Base-by-base conservation (phyloP, 1,140 invertebrate species). In the Zaprionus ghesquierei region DNA sequence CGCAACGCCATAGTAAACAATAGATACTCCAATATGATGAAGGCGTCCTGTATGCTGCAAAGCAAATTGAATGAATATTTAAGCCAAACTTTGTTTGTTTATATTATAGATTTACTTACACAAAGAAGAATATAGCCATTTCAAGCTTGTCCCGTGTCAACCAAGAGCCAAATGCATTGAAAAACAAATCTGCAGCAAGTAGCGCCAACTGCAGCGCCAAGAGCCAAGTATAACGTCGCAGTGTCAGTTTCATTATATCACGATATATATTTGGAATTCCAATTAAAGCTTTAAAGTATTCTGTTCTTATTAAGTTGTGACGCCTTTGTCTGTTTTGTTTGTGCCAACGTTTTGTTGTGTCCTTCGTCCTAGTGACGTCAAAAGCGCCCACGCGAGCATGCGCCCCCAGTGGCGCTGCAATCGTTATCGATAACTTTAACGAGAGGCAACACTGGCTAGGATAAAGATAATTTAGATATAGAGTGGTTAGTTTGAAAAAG, bases 1-100 rank as follows among this genome's bases (percentile, higher is more conserved):
- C 96, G 95, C 62, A 96, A 94, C 56, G 94, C 94, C 62, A 95
- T 93, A 15, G 95, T 89, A 56, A 96, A 93, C 35, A 94, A 90
- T 0, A 94, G 94, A 51, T 96, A 92, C 5, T 95, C 93, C 27
- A 95, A 91, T 35, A 96, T 94, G 3, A 95, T 92, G 77, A 94
- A 95, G 49, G 95, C 93, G 86, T 96, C 95, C 92, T 96, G 95
- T 71, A 94, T 93, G 59, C 95, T 96, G 73, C 71, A 54, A 15
- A 12, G 3, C 2, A 1, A 38, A 41, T 2, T 55, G 6, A 3
- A 23, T 1, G 10, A 25, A 10, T 2, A 2, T 15, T 41, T 2
- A 9, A 41, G 5, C 35, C n/a, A n/a, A 41, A 41, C 3, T 0
- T 10, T 31, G 15, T 27, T 54, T 44, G 1, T 46, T 1, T 20